phyloP scores from a whole-genome alignment of 2,113 vertebrate genomes.

The Salvelinus fontinalis region DNA sequence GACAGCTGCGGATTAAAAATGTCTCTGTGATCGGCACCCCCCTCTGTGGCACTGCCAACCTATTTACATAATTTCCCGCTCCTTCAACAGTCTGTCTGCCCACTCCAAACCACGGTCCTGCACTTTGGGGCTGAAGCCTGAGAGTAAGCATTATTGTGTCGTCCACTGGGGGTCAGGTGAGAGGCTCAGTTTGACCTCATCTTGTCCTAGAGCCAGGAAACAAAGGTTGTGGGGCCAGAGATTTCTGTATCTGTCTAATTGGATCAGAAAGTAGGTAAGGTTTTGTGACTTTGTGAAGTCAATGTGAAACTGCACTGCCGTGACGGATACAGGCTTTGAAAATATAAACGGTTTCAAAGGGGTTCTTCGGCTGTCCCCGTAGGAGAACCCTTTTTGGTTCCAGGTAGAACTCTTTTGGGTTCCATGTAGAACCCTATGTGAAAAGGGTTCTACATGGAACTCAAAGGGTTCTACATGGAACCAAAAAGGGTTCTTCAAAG shows the following conservation, averaged over 20 bases:
- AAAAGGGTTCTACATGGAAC: no score
- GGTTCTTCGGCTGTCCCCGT: no score
- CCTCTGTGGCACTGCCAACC: slow-evolving; percentile 25
- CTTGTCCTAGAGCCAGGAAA: no score
- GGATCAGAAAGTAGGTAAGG: not conserved
- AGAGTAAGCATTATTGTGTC: slow-evolving; percentile 38
- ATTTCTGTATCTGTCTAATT: not conserved
- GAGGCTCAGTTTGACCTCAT: not conserved
- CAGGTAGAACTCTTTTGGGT: no score
- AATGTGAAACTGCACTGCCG: not conserved
- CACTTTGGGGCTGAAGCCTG: slow-evolving; percentile 20
- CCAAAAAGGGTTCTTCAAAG: no score
- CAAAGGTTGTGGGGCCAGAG: not conserved
- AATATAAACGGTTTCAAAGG: no score
- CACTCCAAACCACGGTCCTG: not conserved
- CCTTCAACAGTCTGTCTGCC: not conserved
- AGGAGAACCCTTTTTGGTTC: no score
- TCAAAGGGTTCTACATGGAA: no score
- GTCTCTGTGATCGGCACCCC: slow-evolving; percentile 22
- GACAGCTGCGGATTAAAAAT: slow-evolving; percentile 44
- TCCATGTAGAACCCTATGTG: no score
- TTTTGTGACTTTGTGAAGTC: not conserved
- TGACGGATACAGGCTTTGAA: not conserved
- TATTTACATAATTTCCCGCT: not conserved
- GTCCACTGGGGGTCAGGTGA: slow-evolving; percentile 4